Evolutionary conservation across 2,888 invertebrate genomes (phyloP).

Genomic region (Cephalotes varians): DNA sequence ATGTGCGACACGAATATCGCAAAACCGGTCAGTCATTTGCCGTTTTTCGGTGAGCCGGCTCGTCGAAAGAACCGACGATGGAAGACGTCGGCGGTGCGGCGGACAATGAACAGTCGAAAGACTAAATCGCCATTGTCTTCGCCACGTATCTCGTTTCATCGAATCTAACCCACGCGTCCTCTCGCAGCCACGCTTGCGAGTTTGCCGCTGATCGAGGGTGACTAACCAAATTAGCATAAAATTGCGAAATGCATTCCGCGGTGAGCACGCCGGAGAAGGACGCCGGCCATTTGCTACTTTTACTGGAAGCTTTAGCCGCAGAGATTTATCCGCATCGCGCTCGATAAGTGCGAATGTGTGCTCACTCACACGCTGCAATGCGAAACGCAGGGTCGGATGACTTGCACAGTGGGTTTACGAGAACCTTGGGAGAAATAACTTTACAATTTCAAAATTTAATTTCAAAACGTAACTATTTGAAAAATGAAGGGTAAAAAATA

Average conservation of each 20-base stretch:
- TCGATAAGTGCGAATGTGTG: conserved; percentile 59
- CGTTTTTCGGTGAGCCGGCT: conserved; percentile 42
- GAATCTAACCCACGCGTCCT: conserved; percentile 44
- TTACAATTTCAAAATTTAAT: neutral
- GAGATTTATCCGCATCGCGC: conserved; percentile 61
- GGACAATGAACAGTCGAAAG: conserved; percentile 74
- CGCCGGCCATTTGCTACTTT: conserved; percentile 71
- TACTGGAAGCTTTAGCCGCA: conserved; percentile 72
- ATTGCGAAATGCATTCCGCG: conserved; percentile 79
- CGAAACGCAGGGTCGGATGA: neutral
- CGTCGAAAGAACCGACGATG: conserved; percentile 43
- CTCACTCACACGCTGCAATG: neutral
- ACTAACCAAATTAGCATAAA: conserved; percentile 81
- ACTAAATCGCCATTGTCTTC: conserved; percentile 70
- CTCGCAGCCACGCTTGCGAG: conserved; percentile 5
- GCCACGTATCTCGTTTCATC: neutral
- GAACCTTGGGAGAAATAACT: neutral
- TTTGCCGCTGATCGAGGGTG: conserved; percentile 71
- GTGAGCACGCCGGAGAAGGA: conserved; percentile 73
- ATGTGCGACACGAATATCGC: conserved; percentile 22
- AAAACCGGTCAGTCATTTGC: conserved; percentile 50
- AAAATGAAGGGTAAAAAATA: neutral
- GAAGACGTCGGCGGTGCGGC: conserved; percentile 13
- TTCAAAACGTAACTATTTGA: neutral
- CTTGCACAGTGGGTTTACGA: neutral